phyloP scores from a whole-genome alignment of 2,113 vertebrate species.

The Seriola quinqueradiata region DNA sequence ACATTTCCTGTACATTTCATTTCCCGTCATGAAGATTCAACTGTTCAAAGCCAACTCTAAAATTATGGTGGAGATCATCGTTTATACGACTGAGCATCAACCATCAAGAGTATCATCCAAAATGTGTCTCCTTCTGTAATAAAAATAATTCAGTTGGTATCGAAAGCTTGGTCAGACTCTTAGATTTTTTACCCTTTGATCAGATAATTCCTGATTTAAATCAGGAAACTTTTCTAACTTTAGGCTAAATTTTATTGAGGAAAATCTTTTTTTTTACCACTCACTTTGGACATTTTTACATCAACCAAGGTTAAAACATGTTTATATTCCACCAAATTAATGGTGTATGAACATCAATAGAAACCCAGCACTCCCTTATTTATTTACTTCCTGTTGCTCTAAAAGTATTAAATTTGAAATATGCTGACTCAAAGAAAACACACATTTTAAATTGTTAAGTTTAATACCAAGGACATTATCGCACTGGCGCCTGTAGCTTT shows the following conservation, averaged over 20 bases:
- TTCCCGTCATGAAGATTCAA: background rate
- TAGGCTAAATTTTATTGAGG: background rate
- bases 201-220: background rate
- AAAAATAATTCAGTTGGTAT: background rate
- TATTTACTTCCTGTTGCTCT: background rate
- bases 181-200: background rate
- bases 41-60: background rate
- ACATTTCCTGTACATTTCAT: background rate
- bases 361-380: background rate
- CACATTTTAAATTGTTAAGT: no score
- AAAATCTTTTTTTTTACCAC: background rate
- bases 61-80: background rate
- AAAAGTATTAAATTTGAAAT: background rate
- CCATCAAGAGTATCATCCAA: background rate
- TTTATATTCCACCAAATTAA: background rate
- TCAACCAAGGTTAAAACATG: background rate
- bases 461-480: background rate
- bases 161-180: slow-evolving; percentile 2
- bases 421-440: background rate
- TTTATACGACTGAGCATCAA: background rate
- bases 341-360: background rate
- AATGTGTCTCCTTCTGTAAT: background rate
- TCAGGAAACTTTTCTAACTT: background rate
- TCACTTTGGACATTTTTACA: background rate
- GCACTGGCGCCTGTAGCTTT: background rate